Percentiles rank a stretch among this genome's conserved stretches.
These are phyloP conservation scores for Psilanteris sp. DNA, from an alignment of 1,140 invertebrate genomes.

Conservation along the genomic window DNA sequence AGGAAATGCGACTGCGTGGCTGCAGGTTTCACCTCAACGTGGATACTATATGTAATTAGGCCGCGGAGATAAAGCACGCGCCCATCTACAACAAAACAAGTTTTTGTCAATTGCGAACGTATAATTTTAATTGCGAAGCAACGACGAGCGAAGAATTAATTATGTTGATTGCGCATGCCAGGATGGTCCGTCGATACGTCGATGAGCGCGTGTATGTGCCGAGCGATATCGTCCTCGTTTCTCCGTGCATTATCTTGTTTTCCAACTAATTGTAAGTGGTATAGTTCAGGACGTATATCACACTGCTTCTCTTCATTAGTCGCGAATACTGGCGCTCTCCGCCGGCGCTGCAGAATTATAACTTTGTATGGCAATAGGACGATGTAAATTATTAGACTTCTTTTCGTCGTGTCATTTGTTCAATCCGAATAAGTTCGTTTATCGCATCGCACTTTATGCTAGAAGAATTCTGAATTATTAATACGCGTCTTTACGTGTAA, in stretches of 20 bases:
- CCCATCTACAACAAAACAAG: conserved; percentile 71
- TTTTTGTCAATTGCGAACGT: conserved; percentile 76
- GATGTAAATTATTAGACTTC: conserved; percentile 7
- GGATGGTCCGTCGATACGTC: conserved; percentile 43
- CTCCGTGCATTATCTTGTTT: conserved; percentile 74
- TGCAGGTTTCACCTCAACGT: too few relatives aligned
- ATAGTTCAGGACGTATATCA: conserved; percentile 67
- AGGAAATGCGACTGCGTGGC: too few relatives aligned
- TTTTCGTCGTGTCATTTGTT: conserved; percentile 9
- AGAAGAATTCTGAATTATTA: conserved; percentile 3
- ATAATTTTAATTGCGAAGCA: conserved; percentile 76
- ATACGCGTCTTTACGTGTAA: too few relatives aligned
- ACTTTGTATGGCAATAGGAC: conserved; percentile 43
- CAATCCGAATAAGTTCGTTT: too few relatives aligned
- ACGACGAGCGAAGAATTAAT: conserved; percentile 75
- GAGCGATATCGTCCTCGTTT: conserved; percentile 62
- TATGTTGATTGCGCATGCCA: conserved; percentile 72
- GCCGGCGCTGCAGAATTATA: conserved; percentile 16
- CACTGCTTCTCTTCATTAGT: conserved; percentile 59
- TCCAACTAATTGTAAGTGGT: conserved; percentile 76
- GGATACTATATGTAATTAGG: conserved; percentile 71
- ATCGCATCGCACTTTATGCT: too few relatives aligned
- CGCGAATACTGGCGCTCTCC: conserved; percentile 36
- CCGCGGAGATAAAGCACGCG: conserved; percentile 68
- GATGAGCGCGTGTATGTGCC: conserved; percentile 35